Evolutionary conservation across 2,113 vertebrate species (phyloP).

Genomic region (Oceanites oceanicus): DNA sequence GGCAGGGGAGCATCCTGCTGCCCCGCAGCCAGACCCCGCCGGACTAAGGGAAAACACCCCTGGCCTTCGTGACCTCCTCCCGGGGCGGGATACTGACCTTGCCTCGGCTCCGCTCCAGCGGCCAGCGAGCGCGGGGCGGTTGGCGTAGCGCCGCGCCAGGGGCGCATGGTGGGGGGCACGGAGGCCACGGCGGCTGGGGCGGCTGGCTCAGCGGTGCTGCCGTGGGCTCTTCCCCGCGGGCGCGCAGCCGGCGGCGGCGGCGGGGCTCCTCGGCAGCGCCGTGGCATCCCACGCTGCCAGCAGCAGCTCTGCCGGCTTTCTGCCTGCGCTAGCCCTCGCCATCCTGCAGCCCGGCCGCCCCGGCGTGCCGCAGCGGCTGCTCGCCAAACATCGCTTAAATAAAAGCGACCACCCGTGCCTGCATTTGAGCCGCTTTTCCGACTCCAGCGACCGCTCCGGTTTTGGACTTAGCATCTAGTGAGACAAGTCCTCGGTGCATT

Average conservation of each 20-base stretch:
- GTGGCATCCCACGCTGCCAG: not conserved
- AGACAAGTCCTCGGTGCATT: conserved; percentile 30
- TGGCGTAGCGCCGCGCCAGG: not conserved
- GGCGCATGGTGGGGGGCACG: not conserved
- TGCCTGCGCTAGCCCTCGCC: not conserved
- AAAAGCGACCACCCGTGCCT: not conserved
- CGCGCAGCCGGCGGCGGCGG: not conserved
- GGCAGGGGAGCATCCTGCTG: not conserved
- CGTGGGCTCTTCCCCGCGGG: accelerated
- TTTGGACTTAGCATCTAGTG: not conserved
- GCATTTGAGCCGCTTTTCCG: not conserved
- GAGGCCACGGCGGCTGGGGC: not conserved
- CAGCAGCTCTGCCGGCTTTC: not conserved
- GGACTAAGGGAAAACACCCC: not conserved
- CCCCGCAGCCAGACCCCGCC: not conserved
- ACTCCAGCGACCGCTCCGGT: not conserved
- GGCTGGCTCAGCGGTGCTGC: not conserved
- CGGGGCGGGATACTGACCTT: not conserved
- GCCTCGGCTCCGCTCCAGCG: not conserved
- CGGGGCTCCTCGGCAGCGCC: not conserved
- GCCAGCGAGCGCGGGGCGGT: not conserved
- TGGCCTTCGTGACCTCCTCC: not conserved
- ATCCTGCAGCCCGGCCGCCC: not conserved
- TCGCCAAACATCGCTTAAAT: accelerated
- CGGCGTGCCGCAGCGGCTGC: not conserved